phyloP scores from a whole-genome alignment of 2,888 invertebrate genomes.

The Rhorus exstirpatorius region DNA sequence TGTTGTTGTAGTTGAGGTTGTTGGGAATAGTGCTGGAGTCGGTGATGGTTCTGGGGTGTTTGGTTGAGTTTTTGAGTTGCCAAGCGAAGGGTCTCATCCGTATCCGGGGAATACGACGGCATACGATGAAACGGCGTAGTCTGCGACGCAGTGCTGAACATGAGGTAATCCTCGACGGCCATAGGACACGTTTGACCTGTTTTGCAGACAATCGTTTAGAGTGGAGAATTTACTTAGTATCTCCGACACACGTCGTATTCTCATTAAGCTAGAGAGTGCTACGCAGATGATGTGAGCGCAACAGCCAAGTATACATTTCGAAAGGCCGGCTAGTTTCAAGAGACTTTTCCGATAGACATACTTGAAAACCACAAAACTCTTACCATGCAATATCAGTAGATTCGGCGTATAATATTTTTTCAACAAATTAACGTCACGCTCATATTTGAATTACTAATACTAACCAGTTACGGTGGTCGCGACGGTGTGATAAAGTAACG shows the following conservation, averaged over 20 bases:
- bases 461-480: slow-evolving; percentile 80
- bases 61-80: slow-evolving; percentile 84
- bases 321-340: not conserved
- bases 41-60: slow-evolving; percentile 69
- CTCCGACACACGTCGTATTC: not conserved
- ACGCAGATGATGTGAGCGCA: too few species aligned
- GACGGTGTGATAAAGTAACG: slow-evolving; percentile 83
- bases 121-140: slow-evolving; percentile 82
- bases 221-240: not conserved
- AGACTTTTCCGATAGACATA: not conserved
- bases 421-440: not conserved
- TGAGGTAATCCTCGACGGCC: slow-evolving; percentile 83
- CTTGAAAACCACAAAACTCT: not conserved
- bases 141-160: slow-evolving; percentile 82
- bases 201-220: not conserved
- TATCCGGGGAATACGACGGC: slow-evolving; percentile 82
- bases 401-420: not conserved
- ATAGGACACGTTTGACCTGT: slow-evolving; percentile 82
- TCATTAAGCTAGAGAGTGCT: too few species aligned
- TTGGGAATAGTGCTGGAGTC: slow-evolving; percentile 55
- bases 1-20: slow-evolving; percentile 58
- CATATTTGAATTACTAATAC: slow-evolving; percentile 5
- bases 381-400: not conserved
- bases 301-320: too few species aligned
- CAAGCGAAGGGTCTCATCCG: slow-evolving; percentile 84